Conservation (phyloP, 1,140 invertebrate genomes). For the Brachystomella parvula region DNA sequence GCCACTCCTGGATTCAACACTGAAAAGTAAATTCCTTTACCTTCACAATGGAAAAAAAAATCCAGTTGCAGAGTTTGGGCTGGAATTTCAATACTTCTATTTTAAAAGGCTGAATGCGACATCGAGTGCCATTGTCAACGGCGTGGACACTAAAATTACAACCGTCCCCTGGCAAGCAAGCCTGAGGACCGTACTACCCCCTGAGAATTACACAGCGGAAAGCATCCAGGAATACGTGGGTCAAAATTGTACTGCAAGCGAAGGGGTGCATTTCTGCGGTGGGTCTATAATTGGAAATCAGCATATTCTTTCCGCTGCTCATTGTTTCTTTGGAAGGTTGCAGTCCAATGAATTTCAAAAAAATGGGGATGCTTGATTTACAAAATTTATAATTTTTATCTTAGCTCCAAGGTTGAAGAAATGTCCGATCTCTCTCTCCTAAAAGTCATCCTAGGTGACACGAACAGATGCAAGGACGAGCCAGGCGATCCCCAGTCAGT, state of each 20-base stretch:
- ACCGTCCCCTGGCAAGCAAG: constrained; percentile 9
- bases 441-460: constrained; percentile 19
- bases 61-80: not conserved
- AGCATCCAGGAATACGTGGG: not conserved
- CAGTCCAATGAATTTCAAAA: not conserved
- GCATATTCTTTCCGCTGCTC: constrained; percentile 44
- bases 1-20: not conserved
- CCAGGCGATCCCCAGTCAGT: not conserved
- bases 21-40: not conserved
- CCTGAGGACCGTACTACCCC: not conserved
- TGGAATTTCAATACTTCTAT: not conserved
- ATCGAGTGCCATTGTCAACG: not conserved
- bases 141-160: not conserved
- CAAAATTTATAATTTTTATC: not conserved
- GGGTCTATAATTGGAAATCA: constrained; percentile 40
- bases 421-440: constrained; percentile 10
- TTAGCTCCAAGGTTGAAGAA: constrained; percentile 11
- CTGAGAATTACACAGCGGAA: not conserved
- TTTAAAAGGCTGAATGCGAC: not conserved
- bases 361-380: not conserved
- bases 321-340: constrained; percentile 40
- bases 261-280: constrained; percentile 39
- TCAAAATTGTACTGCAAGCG: not conserved
- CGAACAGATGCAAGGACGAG: constrained; percentile 16
- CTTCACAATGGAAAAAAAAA: not conserved